Conservation (phyloP, 2,888 invertebrate genomes). For the Drosophila aldrichi region DNA sequence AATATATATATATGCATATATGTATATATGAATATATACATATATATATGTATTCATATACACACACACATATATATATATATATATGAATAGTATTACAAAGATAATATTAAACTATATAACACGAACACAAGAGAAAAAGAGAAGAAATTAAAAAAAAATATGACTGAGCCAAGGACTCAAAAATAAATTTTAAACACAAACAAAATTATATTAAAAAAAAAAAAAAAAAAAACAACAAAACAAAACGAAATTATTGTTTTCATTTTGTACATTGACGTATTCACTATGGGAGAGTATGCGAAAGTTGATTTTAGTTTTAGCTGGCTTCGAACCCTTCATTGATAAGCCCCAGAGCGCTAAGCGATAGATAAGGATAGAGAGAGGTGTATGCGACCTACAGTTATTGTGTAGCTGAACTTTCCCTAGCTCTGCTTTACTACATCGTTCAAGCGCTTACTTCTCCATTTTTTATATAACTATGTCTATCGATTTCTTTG, state of each 20-base stretch:
- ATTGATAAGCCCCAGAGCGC: background rate
- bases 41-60: slow-evolving; percentile 13
- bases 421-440: too few relatives aligned
- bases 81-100: slow-evolving; percentile 28
- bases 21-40: slow-evolving; percentile 1
- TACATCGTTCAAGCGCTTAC: too few relatives aligned
- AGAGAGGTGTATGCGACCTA: background rate
- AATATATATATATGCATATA: background rate
- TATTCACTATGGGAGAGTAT: background rate
- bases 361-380: background rate
- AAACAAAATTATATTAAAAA: slow-evolving; percentile 58
- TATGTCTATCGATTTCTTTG: too few relatives aligned
- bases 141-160: slow-evolving; percentile 61
- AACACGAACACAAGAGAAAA: slow-evolving; percentile 40
- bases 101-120: slow-evolving; percentile 29
- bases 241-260: slow-evolving; percentile 23
- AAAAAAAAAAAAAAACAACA: slow-evolving; percentile 27
- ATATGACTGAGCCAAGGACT: slow-evolving; percentile 84
- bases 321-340: slow-evolving; percentile 6
- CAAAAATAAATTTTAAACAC: slow-evolving; percentile 79
- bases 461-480: too few relatives aligned
- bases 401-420: background rate
- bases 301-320: background rate
- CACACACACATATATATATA: slow-evolving; percentile 11
- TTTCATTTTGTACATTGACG: background rate